Conservation (phyloP, 1,140 invertebrate genomes). For the Halesus radiatus region DNA sequence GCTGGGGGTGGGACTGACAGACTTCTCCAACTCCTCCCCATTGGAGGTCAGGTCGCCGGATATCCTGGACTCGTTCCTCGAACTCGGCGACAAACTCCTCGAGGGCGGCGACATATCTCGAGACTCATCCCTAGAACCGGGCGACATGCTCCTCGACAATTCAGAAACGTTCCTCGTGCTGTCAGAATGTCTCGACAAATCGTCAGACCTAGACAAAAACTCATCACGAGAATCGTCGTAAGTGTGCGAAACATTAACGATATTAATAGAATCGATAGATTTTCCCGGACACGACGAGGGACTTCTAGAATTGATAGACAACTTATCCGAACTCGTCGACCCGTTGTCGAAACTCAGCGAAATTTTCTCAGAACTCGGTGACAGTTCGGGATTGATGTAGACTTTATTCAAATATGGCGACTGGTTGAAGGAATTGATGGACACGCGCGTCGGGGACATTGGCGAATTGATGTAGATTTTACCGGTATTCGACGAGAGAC, state of each 20-base stretch:
- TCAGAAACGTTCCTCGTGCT: slow-evolving; percentile 30
- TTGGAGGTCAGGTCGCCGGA: slow-evolving; percentile 18
- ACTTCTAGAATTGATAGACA: slow-evolving; percentile 20
- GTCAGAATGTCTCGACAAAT: not conserved
- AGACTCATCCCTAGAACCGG: slow-evolving; percentile 32
- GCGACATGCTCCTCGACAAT: slow-evolving; percentile 21
- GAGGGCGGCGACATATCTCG: not conserved
- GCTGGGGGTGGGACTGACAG: not conserved
- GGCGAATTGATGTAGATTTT: slow-evolving; percentile 29
- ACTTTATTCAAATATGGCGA: slow-evolving; percentile 10
- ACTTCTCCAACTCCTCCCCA: slow-evolving; percentile 19
- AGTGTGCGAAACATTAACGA: slow-evolving; percentile 18
- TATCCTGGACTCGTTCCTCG: slow-evolving; percentile 29
- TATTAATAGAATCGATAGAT: not conserved
- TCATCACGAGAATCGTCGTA: slow-evolving; percentile 7
- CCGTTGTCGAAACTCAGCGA: slow-evolving; percentile 28
- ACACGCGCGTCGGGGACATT: not conserved
- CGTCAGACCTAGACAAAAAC: not conserved
- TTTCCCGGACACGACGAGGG: not conserved
- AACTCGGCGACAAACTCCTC: slow-evolving; percentile 28
- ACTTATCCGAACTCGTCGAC: slow-evolving; percentile 32
- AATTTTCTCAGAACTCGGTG: slow-evolving; percentile 24
- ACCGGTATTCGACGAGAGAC: slow-evolving; percentile 28
- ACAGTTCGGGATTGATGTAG: slow-evolving; percentile 34
- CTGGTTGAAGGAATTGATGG: slow-evolving; percentile 8